Conservation (phyloP, 2,888 invertebrate species). For the Clanis bilineata region DNA sequence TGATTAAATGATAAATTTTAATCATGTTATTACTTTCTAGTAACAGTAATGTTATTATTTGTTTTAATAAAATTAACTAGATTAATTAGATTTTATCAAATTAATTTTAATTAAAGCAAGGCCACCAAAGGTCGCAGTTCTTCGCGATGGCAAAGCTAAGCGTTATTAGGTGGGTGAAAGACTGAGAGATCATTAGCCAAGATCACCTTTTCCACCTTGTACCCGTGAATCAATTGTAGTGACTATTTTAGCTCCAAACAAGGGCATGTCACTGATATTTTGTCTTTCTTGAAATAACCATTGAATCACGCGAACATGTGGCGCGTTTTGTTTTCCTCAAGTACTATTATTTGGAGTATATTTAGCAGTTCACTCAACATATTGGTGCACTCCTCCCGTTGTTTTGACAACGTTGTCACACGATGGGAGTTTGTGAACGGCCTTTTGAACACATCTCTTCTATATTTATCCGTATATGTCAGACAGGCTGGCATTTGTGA, state of each 20-base stretch:
- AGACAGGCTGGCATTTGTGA: neutral
- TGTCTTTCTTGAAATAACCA: constrained; percentile 14
- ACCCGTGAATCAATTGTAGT: neutral
- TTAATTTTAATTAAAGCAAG: too few relatives aligned
- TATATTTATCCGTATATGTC: neutral
- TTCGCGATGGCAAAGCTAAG: too few relatives aligned
- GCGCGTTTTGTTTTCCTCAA: constrained; percentile 16
- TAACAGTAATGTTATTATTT: too few relatives aligned
- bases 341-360: constrained; percentile 2
- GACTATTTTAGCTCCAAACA: neutral
- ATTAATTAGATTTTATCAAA: too few relatives aligned
- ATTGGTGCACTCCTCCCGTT: neutral
- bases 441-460: neutral
- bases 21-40: too few relatives aligned
- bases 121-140: too few relatives aligned
- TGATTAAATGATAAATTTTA: too few relatives aligned
- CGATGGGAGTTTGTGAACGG: neutral
- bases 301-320: neutral
- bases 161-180: too few relatives aligned
- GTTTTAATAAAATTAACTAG: too few relatives aligned
- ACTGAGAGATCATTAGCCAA: too few relatives aligned
- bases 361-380: neutral
- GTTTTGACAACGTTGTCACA: constrained; percentile 2
- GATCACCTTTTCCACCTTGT: neutral
- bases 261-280: neutral